phyloP scores from a whole-genome alignment of 2,113 vertebrate species.

The Pollachius pollachius region DNA sequence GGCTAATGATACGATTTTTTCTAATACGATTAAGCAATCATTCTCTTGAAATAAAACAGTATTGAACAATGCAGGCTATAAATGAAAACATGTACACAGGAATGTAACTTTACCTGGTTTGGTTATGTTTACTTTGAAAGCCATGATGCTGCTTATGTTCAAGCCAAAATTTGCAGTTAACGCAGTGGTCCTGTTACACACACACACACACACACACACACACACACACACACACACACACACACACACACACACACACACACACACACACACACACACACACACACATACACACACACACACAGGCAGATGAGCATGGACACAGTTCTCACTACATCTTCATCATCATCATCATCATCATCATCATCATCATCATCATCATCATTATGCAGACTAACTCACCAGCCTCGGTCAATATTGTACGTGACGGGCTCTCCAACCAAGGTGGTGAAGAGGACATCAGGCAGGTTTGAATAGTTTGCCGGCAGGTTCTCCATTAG shows the following conservation, averaged over 20 bases:
- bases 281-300: not conserved
- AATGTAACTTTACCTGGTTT: slow-evolving; percentile 49
- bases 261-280: no score
- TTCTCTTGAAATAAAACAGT: no score
- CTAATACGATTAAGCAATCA: no score
- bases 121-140: slow-evolving; percentile 47
- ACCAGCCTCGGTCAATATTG: slow-evolving; percentile 60
- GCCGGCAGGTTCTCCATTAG: slow-evolving; percentile 37
- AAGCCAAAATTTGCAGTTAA: slow-evolving; percentile 53
- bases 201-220: slow-evolving; percentile 16
- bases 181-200: slow-evolving; percentile 51
- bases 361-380: not conserved
- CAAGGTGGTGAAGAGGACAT: slow-evolving; percentile 53
- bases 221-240: not conserved
- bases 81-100: no score
- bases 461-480: slow-evolving; percentile 35
- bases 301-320: not conserved
- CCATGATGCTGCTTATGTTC: slow-evolving; percentile 45
- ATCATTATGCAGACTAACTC: slow-evolving; percentile 7
- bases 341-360: not conserved
- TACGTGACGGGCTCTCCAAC: slow-evolving; percentile 69
- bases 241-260: no score
- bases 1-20: no score
- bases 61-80: no score
- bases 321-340: not conserved